These are phyloP conservation scores for Galago senegalensis DNA, from an alignment of 2,797 vertebrate species.

Conservation along the genomic window DNA sequence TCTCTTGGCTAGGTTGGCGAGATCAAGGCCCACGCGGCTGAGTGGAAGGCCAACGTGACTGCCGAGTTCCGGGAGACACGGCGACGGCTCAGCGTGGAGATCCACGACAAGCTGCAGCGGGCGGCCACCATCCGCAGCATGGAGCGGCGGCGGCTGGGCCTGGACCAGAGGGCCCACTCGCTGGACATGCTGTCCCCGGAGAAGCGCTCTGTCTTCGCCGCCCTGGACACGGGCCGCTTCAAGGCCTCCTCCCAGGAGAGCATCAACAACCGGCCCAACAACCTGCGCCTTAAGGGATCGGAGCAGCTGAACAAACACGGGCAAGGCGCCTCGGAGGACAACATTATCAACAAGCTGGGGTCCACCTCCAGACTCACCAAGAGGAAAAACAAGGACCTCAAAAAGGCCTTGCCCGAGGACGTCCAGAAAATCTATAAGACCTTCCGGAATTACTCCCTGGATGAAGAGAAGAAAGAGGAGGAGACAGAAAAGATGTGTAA, in stretches of 20 bases:
- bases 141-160: slow-evolving; percentile 96
- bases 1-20: slow-evolving; percentile 95
- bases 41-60: slow-evolving; percentile 98
- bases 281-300: slow-evolving; percentile 94
- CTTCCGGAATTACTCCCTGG: slow-evolving; percentile 92
- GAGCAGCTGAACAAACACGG: slow-evolving; percentile 93
- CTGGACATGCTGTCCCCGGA: slow-evolving; percentile 98
- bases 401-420: slow-evolving; percentile 94
- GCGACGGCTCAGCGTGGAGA: slow-evolving; percentile 96
- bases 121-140: slow-evolving; percentile 98
- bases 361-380: slow-evolving; percentile 95
- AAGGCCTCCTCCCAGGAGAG: slow-evolving; percentile 98
- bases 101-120: slow-evolving; percentile 98
- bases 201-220: slow-evolving; percentile 96
- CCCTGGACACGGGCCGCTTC: slow-evolving; percentile 94
- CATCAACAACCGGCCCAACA: slow-evolving; percentile 97
- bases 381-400: slow-evolving; percentile 95
- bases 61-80: slow-evolving; percentile 98
- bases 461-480: slow-evolving; percentile 94
- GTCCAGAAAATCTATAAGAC: slow-evolving; percentile 92
- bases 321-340: slow-evolving; percentile 95
- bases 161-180: slow-evolving; percentile 97
- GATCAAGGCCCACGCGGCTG: slow-evolving; percentile 97
- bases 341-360: slow-evolving; percentile 97
- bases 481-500: slow-evolving; percentile 88